A percentile compares a stretch with the other conserved stretches of the same genome.
These are phyloP conservation scores for Dryadula phaetusa DNA, from an alignment of 2,888 invertebrate genomes.

Conservation along the genomic window DNA sequence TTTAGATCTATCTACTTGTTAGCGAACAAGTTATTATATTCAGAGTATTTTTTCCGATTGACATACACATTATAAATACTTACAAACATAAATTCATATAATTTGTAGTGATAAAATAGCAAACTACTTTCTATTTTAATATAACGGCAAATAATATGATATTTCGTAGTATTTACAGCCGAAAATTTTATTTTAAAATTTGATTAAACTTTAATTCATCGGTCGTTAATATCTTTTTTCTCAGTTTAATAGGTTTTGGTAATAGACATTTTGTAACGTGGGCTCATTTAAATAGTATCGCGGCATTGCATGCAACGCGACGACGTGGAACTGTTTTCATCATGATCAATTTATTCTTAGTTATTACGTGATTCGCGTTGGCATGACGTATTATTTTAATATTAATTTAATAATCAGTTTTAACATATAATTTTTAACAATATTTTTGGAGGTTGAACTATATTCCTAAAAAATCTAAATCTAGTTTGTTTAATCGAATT, in stretches of 20 bases:
- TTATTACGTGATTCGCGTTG: constrained; percentile 45
- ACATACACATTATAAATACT: background rate
- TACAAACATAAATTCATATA: background rate
- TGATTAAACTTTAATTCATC: background rate
- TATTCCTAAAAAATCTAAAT: background rate
- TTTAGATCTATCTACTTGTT: too few relatives aligned
- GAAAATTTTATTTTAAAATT: background rate
- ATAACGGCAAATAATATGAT: background rate
- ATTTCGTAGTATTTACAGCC: background rate
- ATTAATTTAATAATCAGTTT: constrained; percentile 17
- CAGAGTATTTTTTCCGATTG: too few relatives aligned
- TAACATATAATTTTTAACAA: background rate
- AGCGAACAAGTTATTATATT: too few relatives aligned
- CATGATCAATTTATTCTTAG: constrained; percentile 49
- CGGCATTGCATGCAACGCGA: constrained; percentile 45
- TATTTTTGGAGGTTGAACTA: background rate
- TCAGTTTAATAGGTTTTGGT: constrained; percentile 34
- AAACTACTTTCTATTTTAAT: background rate
- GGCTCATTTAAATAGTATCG: constrained; percentile 40
- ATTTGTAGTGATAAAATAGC: too few relatives aligned
- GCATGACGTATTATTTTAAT: constrained; percentile 31
- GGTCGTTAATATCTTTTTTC: background rate
- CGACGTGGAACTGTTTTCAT: constrained; percentile 49
- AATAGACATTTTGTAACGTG: constrained; percentile 42
- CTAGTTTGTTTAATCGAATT: background rate